A percentile compares a stretch with the other conserved stretches of the same genome.
phyloP scores from a whole-genome alignment of 2,797 vertebrate genomes.

The Thaleichthys pacificus region DNA sequence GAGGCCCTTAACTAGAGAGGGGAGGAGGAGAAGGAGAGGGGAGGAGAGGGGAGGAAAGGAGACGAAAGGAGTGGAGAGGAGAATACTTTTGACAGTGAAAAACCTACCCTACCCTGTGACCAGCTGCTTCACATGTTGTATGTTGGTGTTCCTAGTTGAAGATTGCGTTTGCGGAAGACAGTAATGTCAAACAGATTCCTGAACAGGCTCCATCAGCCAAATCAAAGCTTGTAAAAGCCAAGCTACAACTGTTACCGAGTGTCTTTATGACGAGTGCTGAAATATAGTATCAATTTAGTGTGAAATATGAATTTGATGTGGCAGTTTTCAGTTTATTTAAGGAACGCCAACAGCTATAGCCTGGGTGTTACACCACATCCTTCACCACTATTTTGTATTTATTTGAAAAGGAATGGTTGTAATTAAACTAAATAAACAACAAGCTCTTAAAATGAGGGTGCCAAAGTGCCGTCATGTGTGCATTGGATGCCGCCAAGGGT shows the following conservation, averaged over 20 bases:
- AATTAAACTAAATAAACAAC: slow-evolving; percentile 70
- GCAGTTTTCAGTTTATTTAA: slow-evolving; percentile 56
- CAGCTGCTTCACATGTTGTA: slow-evolving; percentile 60
- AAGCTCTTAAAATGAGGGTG: slow-evolving; percentile 57
- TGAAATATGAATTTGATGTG: slow-evolving; percentile 52
- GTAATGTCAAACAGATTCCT: slow-evolving; percentile 66
- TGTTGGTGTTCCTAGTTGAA: slow-evolving; percentile 44
- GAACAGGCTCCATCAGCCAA: slow-evolving; percentile 52
- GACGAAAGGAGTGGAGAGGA: not conserved
- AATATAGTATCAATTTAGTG: slow-evolving; percentile 48
- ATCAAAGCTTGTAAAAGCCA: slow-evolving; percentile 63
- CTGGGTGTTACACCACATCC: slow-evolving; percentile 37
- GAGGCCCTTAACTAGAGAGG: slow-evolving; percentile 2
- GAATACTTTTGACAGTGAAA: slow-evolving; percentile 24
- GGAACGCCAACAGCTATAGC: slow-evolving; percentile 49
- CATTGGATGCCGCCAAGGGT: slow-evolving; percentile 36
- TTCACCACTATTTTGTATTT: slow-evolving; percentile 50
- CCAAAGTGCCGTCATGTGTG: slow-evolving; percentile 44
- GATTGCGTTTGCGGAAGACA: slow-evolving; percentile 58
- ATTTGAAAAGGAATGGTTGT: slow-evolving; percentile 50
- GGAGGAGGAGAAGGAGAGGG: slow-evolving; percentile 11
- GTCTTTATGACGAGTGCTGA: slow-evolving; percentile 60
- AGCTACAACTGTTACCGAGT: slow-evolving; percentile 43
- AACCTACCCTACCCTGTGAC: slow-evolving; percentile 59
- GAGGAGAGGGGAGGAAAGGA: not conserved